These are phyloP conservation scores for Onthophagus sagittarius DNA, from an alignment of 2,888 invertebrate genomes.

Conservation along the genomic window DNA sequence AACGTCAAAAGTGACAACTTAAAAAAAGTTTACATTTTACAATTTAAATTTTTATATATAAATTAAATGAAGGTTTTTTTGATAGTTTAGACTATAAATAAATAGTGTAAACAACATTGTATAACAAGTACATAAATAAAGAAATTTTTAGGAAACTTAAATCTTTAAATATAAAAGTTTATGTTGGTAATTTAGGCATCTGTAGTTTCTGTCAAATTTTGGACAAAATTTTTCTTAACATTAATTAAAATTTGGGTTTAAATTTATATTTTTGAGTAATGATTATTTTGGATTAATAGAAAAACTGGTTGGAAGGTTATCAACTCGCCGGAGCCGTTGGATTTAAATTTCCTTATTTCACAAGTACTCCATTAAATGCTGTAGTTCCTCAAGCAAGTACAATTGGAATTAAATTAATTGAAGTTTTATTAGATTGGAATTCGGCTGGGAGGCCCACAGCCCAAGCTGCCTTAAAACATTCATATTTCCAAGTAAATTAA, in stretches of 20 bases:
- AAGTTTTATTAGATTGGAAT: constrained; percentile 87
- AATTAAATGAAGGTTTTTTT: no score
- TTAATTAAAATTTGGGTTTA: no score
- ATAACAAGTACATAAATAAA: no score
- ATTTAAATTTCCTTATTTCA: constrained; percentile 91
- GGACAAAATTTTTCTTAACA: no score
- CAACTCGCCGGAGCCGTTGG: constrained; percentile 90
- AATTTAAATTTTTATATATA: no score
- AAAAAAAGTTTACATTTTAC: no score
- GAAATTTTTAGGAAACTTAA: no score
- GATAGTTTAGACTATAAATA: no score
- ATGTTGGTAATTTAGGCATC: neutral
- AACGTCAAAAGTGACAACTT: no score
- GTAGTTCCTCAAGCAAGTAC: constrained; percentile 79
- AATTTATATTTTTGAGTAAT: no score
- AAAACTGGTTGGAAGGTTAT: constrained; percentile 94
- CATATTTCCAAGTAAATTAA: constrained; percentile 43
- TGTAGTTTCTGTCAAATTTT: neutral
- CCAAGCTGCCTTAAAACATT: constrained; percentile 76
- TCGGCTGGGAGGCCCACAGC: constrained; percentile 90
- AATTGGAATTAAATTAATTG: constrained; percentile 78
- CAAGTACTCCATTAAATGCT: constrained; percentile 73
- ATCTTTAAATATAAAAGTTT: no score
- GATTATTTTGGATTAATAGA: constrained; percentile 49
- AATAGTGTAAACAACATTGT: no score